These are phyloP conservation scores for Dasysyrphus tricinctus DNA, from an alignment of 2,888 invertebrate genomes.

Conservation along the genomic window DNA sequence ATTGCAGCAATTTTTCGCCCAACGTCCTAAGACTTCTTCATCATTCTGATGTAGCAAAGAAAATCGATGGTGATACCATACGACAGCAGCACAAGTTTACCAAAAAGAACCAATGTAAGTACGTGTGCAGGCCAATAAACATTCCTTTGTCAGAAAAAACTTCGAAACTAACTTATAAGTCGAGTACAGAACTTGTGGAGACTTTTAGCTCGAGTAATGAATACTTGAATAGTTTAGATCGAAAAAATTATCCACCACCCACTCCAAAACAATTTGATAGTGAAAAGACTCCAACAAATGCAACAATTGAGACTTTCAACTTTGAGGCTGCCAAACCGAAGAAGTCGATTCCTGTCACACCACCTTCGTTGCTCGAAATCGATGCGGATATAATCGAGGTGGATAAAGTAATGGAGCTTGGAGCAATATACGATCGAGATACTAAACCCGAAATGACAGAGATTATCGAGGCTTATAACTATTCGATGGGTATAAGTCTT, in stretches of 20 bases:
- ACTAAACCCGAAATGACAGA: constrained; percentile 76
- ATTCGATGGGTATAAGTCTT: constrained; percentile 57
- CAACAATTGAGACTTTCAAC: constrained; percentile 78
- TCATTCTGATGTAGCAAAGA: constrained; percentile 83
- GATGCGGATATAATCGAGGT: constrained; percentile 58
- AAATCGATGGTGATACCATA: constrained; percentile 80
- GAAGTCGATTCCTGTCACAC: constrained; percentile 36
- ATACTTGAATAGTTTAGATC: constrained; percentile 77
- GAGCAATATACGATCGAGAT: constrained; percentile 78
- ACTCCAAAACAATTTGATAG: constrained; percentile 56
- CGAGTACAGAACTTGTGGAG: constrained; percentile 81
- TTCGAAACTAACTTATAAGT: constrained; percentile 81
- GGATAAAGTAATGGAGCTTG: constrained; percentile 67
- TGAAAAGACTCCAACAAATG: constrained; percentile 74
- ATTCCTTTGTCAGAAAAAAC: constrained; percentile 82
- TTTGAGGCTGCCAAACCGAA: constrained; percentile 76
- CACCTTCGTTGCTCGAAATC: constrained; percentile 49
- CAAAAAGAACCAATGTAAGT: constrained; percentile 76
- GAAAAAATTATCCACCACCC: constrained; percentile 51
- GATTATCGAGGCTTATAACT: constrained; percentile 61
- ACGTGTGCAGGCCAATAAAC: constrained; percentile 79
- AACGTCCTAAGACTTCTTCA: constrained; percentile 85
- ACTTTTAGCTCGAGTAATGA: constrained; percentile 80
- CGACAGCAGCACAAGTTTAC: constrained; percentile 77
- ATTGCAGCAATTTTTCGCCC: constrained; percentile 83